These are phyloP conservation scores for Agapostemon virescens DNA, from an alignment of 2,888 invertebrate genomes.

Conservation along the genomic window DNA sequence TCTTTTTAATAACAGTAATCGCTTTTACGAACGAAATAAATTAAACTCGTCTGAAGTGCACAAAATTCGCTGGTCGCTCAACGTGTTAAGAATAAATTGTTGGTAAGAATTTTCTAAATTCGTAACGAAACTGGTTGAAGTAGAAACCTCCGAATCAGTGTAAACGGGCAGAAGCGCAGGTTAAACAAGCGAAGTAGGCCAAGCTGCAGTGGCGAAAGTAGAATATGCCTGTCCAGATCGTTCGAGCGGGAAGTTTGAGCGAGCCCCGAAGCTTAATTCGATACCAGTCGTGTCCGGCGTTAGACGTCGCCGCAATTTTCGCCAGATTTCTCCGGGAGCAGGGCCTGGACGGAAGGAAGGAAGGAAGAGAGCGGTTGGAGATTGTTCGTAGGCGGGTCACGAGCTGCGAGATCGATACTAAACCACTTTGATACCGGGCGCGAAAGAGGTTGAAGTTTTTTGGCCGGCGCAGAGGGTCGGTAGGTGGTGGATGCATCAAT, in stretches of 20 bases:
- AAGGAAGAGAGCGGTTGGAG: constrained; percentile 9
- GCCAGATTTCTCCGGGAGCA: neutral
- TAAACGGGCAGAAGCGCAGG: too few relatives aligned
- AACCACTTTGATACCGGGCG: constrained; percentile 57
- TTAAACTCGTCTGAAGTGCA: too few relatives aligned
- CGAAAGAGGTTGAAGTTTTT: constrained; percentile 41
- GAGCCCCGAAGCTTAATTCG: constrained; percentile 18
- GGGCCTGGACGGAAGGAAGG: neutral
- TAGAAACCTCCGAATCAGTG: too few relatives aligned
- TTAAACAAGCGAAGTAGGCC: too few relatives aligned
- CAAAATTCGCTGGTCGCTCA: too few relatives aligned
- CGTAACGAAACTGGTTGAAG: too few relatives aligned
- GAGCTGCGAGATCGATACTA: constrained; percentile 58
- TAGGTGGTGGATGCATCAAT: constrained; percentile 34
- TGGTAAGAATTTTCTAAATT: too few relatives aligned
- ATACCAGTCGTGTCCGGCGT: neutral
- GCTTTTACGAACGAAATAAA: too few relatives aligned
- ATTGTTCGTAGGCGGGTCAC: constrained; percentile 57
- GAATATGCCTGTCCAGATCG: neutral
- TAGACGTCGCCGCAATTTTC: neutral
- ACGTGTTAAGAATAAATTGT: too few relatives aligned
- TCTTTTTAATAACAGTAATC: too few relatives aligned
- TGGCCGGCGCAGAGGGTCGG: constrained; percentile 22
- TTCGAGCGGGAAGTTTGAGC: constrained; percentile 17
- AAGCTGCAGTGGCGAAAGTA: too few relatives aligned